A percentile compares a stretch with the other conserved stretches of the same genome.
Evolutionary conservation across 2,888 invertebrate species (phyloP).

Genomic region (Cartodere bifasciata): DNA sequence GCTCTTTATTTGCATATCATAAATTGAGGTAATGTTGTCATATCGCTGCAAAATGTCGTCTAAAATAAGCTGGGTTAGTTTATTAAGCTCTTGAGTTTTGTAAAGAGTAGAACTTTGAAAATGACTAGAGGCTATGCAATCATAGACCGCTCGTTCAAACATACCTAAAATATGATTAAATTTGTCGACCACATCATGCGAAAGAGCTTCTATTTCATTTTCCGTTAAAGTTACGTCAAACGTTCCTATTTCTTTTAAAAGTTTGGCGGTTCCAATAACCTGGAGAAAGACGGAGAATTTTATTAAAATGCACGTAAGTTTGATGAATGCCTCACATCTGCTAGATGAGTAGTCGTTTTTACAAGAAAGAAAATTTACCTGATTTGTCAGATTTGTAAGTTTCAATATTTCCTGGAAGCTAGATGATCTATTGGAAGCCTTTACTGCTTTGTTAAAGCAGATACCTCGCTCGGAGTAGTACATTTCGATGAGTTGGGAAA

Average conservation of each 20-base stretch:
- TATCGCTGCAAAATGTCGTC: constrained; percentile 18
- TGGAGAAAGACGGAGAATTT: no score
- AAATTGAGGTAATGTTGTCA: constrained; percentile 19
- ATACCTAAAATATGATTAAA: no score
- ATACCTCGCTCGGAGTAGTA: constrained; percentile 52
- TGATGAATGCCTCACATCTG: constrained; percentile 2
- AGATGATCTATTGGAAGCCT: constrained; percentile 43
- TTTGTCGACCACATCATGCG: no score
- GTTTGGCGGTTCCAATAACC: constrained; percentile 27
- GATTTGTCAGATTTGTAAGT: constrained; percentile 32
- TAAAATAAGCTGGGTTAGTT: no score
- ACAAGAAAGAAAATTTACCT: constrained; percentile 22
- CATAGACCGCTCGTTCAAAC: no score
- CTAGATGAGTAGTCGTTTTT: constrained; percentile 1
- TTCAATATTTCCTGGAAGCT: constrained; percentile 36
- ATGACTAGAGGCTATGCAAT: no score
- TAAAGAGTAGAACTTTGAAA: no score
- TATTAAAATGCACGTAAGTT: no score
- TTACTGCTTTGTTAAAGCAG: constrained; percentile 41
- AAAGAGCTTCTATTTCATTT: constrained; percentile 37
- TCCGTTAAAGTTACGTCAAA: constrained; percentile 21
- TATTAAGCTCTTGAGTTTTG: no score
- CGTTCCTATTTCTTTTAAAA: constrained; percentile 25
- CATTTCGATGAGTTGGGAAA: constrained; percentile 54
- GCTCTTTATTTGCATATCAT: constrained; percentile 26